Evolutionary conservation across 1,140 invertebrate species (phyloP), one percentile per base, ranked within the genome.

Genomic region (Anadara kagoshimensis): DNA sequence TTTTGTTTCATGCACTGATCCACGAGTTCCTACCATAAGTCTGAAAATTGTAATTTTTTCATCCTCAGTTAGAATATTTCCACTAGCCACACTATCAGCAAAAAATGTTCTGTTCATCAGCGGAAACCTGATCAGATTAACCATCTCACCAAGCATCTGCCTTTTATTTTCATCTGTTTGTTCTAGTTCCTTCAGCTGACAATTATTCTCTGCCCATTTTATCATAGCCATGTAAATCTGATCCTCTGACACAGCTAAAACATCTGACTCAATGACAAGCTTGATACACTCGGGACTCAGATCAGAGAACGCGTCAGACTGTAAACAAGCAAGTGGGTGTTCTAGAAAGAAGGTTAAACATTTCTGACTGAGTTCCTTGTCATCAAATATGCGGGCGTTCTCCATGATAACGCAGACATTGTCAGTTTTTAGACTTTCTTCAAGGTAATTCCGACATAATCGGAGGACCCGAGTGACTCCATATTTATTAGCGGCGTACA

Each of bases 401-500:
- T 78, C 77, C 72, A 81, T 75, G 3, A 76, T 64, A 0, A 61
- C 66, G 49, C 79, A 81, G 1, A 76, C 68, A 18, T 76, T 81
- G 16, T 58, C 59, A 29, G 66, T 58, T 0, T 59, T 56, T 54
- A 81, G 71, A 16, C 57, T 59, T 20, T 62, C 67, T 54, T 75
- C 72, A 14, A 81, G 51, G 12, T 43, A 61, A 45, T 72, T 69
- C 29, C 74, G 36, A 56, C 79, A 81, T 54, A 69, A 71, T 41
- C 73, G 54, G n/a, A 76, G 61, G 18, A 81, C 59, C 45, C 44
- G 56, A 43, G 36, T 61, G 2, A 81, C 66, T 16, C 53, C 49
- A 56, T 81, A 81, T 68, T 81, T 81, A 22, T 78, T 71, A 16
- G 79, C 76, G 11, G 51, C 51, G 36, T 81, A 78, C 1, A 81